These are phyloP conservation scores for Pyrgilauda ruficollis DNA, from an alignment of 2,113 vertebrate species.

Conservation along the genomic window DNA sequence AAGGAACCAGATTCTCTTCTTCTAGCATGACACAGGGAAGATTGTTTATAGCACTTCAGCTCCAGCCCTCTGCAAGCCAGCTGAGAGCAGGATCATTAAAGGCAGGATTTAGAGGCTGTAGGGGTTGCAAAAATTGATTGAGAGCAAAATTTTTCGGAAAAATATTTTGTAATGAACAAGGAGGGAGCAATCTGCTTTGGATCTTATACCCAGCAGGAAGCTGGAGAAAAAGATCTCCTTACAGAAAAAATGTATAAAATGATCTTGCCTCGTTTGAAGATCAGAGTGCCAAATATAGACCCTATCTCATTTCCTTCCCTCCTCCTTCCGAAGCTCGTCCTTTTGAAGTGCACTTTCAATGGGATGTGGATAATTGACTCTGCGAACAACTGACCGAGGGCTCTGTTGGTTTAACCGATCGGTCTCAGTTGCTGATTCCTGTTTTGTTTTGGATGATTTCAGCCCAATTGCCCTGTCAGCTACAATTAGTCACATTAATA, in stretches of 20 bases:
- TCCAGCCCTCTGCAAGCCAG: background rate
- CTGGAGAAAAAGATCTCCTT: background rate
- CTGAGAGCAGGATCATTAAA: background rate
- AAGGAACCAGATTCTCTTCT: background rate
- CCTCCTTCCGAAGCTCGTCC: conserved; percentile 27
- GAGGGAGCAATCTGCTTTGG: background rate
- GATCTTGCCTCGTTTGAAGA: conserved; percentile 10
- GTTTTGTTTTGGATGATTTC: conserved; percentile 63
- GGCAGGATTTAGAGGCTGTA: background rate
- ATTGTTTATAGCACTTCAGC: conserved; percentile 30
- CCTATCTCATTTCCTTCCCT: conserved; percentile 44
- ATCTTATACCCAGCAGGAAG: background rate
- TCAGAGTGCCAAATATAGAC: conserved; percentile 54
- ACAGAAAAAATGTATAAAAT: background rate
- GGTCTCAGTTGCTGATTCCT: conserved; percentile 42
- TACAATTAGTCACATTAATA: conserved; percentile 40
- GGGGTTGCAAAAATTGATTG: background rate
- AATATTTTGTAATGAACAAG: background rate
- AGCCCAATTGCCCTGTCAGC: conserved; percentile 35
- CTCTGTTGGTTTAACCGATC: conserved; percentile 42
- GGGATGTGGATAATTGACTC: conserved; percentile 62
- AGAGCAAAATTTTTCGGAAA: background rate
- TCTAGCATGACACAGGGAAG: background rate
- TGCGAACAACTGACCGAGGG: background rate
- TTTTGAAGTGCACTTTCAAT: conserved; percentile 63